Percentiles rank a stretch among this genome's conserved stretches.
These are phyloP conservation scores for Semicossyphus pulcher DNA, from an alignment of 2,113 vertebrate genomes.

Conservation along the genomic window DNA sequence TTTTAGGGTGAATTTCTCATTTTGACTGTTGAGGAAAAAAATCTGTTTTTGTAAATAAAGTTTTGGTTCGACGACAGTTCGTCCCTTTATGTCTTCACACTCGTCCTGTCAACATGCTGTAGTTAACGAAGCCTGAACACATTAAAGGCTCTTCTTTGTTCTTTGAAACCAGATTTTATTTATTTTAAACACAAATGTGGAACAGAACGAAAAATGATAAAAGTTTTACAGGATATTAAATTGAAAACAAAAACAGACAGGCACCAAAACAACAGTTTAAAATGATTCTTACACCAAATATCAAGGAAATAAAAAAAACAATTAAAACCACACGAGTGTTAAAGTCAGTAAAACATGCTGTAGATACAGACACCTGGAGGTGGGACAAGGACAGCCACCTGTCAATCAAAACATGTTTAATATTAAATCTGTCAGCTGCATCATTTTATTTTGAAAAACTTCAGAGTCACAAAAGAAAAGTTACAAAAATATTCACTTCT, in stretches of 20 bases:
- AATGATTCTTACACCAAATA: too few relatives aligned
- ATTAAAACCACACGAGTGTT: too few relatives aligned
- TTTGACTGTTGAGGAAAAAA: not conserved
- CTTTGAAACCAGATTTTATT: not conserved
- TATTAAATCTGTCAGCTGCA: not conserved
- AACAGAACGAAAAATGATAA: too few relatives aligned
- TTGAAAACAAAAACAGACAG: not conserved
- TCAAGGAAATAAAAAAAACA: not conserved
- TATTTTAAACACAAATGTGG: too few relatives aligned
- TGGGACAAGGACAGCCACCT: not conserved
- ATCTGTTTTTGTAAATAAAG: conserved; percentile 16
- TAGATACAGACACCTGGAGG: not conserved
- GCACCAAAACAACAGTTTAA: not conserved
- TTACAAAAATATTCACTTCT: not conserved
- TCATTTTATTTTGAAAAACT: too few relatives aligned
- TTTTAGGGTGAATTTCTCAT: not conserved
- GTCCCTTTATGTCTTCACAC: not conserved
- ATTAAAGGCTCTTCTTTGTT: too few relatives aligned
- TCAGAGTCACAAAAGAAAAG: not conserved
- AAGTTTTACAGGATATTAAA: not conserved
- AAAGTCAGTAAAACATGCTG: not conserved
- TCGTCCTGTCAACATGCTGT: too few relatives aligned
- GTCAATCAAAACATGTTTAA: not conserved
- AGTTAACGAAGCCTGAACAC: too few relatives aligned
- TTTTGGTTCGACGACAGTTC: not conserved